These are phyloP conservation scores for Pilophorus perplexus DNA, from an alignment of 2,888 invertebrate genomes.

Conservation along the genomic window DNA sequence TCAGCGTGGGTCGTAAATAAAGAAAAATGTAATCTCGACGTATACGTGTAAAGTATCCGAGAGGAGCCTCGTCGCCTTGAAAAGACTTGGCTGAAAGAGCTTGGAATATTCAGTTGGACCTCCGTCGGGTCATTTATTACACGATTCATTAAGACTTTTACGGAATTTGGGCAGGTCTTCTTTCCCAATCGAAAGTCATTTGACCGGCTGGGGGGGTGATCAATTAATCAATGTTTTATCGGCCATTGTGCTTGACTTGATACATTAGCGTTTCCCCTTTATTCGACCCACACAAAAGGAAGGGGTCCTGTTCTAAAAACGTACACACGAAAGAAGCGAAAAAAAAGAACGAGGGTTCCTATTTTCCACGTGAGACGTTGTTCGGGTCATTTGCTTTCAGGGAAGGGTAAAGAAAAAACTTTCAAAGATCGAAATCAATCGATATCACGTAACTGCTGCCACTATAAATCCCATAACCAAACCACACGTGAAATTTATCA, in stretches of 20 bases:
- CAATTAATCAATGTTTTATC: slow-evolving; percentile 38
- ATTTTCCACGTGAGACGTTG: slow-evolving; percentile 12
- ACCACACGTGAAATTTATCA: too few relatives aligned
- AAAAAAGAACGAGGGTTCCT: too few relatives aligned
- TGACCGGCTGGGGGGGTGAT: too few relatives aligned
- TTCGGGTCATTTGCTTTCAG: slow-evolving; percentile 28
- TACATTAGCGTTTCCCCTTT: slow-evolving; percentile 26
- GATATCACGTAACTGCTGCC: too few relatives aligned
- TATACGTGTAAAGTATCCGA: too few relatives aligned
- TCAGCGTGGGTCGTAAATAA: too few relatives aligned
- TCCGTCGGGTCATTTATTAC: slow-evolving; percentile 15
- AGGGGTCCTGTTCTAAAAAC: slow-evolving; percentile 1
- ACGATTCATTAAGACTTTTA: slow-evolving; percentile 29
- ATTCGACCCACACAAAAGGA: slow-evolving; percentile 15
- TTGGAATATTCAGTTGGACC: neutral
- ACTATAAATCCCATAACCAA: too few relatives aligned
- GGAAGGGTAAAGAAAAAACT: neutral
- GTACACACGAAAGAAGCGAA: slow-evolving; percentile 21
- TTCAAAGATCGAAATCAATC: slow-evolving; percentile 23
- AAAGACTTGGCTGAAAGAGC: neutral
- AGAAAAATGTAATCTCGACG: too few relatives aligned
- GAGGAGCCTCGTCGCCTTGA: neutral
- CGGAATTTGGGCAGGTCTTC: slow-evolving; percentile 18
- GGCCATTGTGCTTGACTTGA: slow-evolving; percentile 32
- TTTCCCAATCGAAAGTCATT: slow-evolving; percentile 34